A percentile compares a stretch with the other conserved stretches of the same genome.
Evolutionary conservation across 2,888 invertebrate species (phyloP).

Genomic region (Pyrochroa serraticornis): DNA sequence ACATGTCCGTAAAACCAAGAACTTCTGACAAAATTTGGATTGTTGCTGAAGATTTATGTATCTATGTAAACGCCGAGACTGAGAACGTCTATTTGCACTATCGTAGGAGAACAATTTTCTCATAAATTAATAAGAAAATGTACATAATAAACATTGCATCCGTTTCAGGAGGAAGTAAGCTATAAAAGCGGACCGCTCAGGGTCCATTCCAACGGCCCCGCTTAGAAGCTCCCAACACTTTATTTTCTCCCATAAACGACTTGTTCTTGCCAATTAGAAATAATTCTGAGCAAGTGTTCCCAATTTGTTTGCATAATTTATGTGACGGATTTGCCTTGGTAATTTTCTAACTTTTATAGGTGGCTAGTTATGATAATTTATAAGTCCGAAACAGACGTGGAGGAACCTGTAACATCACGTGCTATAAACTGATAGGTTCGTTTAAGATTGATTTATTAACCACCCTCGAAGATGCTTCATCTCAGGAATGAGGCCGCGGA

Average conservation of each 20-base stretch:
- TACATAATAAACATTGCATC: conserved; percentile 7
- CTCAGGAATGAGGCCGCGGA: conserved; percentile 7
- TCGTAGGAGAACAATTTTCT: neutral
- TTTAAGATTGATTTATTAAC: conserved; percentile 26
- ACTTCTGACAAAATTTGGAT: too few relatives aligned
- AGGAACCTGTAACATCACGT: neutral
- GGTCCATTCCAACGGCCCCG: neutral
- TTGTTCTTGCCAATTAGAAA: too few relatives aligned
- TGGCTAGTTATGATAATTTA: too few relatives aligned
- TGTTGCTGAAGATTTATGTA: too few relatives aligned
- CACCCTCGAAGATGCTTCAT: conserved; percentile 19
- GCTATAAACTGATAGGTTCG: conserved; percentile 13
- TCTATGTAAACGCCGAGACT: too few relatives aligned
- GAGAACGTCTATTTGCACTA: conserved; percentile 1
- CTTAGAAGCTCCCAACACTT: neutral
- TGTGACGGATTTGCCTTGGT: too few relatives aligned
- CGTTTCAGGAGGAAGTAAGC: conserved; percentile 6
- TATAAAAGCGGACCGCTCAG: conserved; percentile 2
- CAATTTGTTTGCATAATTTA: too few relatives aligned
- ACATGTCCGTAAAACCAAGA: too few relatives aligned
- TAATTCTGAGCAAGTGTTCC: too few relatives aligned
- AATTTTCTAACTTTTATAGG: too few relatives aligned
- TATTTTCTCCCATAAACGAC: too few relatives aligned
- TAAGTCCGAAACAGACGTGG: too few relatives aligned
- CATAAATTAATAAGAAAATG: conserved; percentile 10